phyloP scores from a whole-genome alignment of 2,113 vertebrate genomes.

The Lanius ludovicianus region DNA sequence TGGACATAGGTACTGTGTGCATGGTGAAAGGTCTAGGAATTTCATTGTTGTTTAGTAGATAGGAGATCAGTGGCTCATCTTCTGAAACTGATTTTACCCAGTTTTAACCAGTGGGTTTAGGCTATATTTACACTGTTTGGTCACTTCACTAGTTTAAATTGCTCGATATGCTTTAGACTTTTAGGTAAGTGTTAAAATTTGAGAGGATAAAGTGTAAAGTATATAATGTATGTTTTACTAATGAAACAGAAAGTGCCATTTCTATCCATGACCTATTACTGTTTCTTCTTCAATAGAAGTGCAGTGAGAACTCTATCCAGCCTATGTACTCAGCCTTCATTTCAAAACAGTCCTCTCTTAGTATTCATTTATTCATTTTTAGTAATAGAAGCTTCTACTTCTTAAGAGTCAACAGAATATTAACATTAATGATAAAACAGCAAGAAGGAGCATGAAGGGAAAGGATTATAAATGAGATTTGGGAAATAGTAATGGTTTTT shows the following conservation, averaged over 20 bases:
- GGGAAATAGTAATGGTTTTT: constrained; percentile 25
- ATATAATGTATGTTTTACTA: background rate
- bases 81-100: background rate
- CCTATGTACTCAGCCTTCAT: background rate
- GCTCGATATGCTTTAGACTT: background rate
- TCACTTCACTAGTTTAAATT: background rate
- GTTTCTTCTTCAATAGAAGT: background rate
- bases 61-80: background rate
- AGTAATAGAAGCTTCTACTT: constrained; percentile 45
- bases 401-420: constrained; percentile 49
- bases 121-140: background rate
- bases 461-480: constrained; percentile 48
- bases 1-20: background rate
- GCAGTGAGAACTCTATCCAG: background rate
- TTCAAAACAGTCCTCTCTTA: constrained; percentile 36
- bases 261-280: background rate
- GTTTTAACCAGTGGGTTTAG: background rate
- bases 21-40: background rate
- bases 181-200: background rate
- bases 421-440: constrained; percentile 59
- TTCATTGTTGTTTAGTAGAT: fast-evolving
- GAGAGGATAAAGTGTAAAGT: background rate
- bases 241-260: background rate
- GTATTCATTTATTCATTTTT: constrained; percentile 66
- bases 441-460: constrained; percentile 16